A percentile compares a stretch with the other conserved stretches of the same genome.
Evolutionary conservation across 2,888 invertebrate species (phyloP).

Genomic region (Agapetus fuscipes): DNA sequence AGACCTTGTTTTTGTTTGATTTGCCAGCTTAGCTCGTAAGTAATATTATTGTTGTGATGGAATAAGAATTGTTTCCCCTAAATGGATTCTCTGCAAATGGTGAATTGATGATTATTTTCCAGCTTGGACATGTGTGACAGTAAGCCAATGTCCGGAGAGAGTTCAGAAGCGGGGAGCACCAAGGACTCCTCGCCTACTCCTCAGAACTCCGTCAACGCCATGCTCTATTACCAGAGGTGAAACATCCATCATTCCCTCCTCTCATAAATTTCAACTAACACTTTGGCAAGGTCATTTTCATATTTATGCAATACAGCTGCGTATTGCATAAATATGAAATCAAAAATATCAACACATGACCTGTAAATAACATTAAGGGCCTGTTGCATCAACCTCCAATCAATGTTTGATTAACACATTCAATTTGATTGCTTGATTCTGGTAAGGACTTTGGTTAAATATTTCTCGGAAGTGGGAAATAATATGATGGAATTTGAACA

Average conservation of each 20-base stretch:
- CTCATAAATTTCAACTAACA: background rate
- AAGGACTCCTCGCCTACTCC: slow-evolving; percentile 42
- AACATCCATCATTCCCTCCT: background rate
- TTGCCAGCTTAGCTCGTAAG: too few species aligned
- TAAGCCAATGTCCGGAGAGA: slow-evolving; percentile 36
- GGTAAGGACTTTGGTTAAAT: too few species aligned
- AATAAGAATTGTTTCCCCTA: background rate
- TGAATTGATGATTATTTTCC: background rate
- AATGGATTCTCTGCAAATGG: background rate
- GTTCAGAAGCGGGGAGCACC: slow-evolving; percentile 41
- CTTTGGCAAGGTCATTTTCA: background rate
- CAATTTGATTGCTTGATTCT: too few species aligned
- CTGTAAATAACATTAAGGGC: too few species aligned
- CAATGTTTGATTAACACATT: too few species aligned
- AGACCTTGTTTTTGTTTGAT: too few species aligned
- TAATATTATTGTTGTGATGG: background rate
- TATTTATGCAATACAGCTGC: background rate
- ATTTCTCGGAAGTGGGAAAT: too few species aligned
- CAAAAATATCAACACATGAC: slow-evolving; percentile 14
- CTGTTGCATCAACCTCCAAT: too few species aligned
- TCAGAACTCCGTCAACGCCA: slow-evolving; percentile 13
- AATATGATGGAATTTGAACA: too few species aligned
- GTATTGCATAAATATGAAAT: background rate
- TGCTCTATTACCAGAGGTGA: slow-evolving; percentile 19
- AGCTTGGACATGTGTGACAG: slow-evolving; percentile 20